Conservation (phyloP, 2,113 vertebrate genomes). For the Parus major region DNA sequence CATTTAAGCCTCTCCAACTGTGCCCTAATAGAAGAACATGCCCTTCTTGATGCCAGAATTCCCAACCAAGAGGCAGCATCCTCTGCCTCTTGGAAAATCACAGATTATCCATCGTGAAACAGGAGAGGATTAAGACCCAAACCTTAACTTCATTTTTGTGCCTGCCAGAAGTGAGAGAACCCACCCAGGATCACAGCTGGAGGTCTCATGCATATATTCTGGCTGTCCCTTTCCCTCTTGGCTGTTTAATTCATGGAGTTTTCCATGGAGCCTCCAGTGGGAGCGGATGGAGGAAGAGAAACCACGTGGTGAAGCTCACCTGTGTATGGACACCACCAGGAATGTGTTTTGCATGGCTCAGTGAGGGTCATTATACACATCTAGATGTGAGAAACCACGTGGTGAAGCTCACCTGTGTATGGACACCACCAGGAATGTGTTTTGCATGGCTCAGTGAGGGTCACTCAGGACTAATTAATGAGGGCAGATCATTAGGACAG, state of each 20-base stretch:
- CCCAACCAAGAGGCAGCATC: neutral
- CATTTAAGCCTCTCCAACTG: neutral
- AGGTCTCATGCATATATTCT: neutral
- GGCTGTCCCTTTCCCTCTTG: neutral
- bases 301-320: neutral
- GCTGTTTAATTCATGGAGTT: neutral
- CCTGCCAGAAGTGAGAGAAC: neutral
- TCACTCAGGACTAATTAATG: neutral
- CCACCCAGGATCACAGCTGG: neutral
- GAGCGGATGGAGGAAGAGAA: neutral
- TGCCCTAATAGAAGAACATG: neutral
- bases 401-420: neutral
- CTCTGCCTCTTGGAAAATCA: neutral
- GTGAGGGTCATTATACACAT: neutral
- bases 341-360: neutral
- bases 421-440: neutral
- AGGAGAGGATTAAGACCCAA: neutral
- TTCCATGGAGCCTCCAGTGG: neutral
- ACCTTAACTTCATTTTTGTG: neutral
- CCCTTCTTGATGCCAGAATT: neutral
- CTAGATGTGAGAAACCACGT: neutral
- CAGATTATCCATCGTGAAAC: accelerated
- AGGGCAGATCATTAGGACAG: neutral
- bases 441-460: neutral
- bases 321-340: neutral